phyloP scores from a whole-genome alignment of 2,888 invertebrate species.

The Stenodema calcarata region DNA sequence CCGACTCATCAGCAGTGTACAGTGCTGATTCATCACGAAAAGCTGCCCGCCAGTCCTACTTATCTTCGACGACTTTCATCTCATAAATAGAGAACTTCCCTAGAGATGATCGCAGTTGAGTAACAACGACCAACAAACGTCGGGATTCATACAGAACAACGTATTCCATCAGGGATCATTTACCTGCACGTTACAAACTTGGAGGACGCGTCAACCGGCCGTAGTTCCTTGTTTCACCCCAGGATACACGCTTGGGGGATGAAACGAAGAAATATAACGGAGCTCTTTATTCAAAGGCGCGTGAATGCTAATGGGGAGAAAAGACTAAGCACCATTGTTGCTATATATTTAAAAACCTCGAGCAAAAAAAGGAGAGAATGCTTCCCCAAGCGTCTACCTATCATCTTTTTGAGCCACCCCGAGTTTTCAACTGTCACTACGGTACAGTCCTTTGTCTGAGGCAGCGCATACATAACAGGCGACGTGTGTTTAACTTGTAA shows the following conservation, averaged over 20 bases:
- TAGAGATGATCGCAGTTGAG: no score
- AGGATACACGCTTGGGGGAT: neutral
- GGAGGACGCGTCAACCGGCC: neutral
- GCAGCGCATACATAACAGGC: neutral
- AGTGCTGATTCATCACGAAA: no score
- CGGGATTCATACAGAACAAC: neutral
- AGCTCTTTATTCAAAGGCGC: constrained; percentile 8
- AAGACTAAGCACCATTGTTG: constrained; percentile 32
- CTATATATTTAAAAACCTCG: neutral
- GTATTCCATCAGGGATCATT: neutral
- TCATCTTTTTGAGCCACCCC: neutral
- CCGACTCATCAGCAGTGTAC: no score
- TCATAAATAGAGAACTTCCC: no score
- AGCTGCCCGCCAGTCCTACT: no score
- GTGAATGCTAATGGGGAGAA: constrained; percentile 32
- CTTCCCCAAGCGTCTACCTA: neutral
- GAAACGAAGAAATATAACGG: neutral
- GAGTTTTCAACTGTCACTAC: neutral
- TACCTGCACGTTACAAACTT: neutral
- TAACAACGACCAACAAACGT: neutral
- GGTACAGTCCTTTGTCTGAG: neutral
- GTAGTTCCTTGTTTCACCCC: neutral
- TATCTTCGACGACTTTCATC: no score
- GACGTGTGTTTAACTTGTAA: neutral
- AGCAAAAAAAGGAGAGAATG: neutral